These are phyloP conservation scores for Halcyon leucocephala DNA, from an alignment of 2,797 vertebrate species.

Conservation along the genomic window DNA sequence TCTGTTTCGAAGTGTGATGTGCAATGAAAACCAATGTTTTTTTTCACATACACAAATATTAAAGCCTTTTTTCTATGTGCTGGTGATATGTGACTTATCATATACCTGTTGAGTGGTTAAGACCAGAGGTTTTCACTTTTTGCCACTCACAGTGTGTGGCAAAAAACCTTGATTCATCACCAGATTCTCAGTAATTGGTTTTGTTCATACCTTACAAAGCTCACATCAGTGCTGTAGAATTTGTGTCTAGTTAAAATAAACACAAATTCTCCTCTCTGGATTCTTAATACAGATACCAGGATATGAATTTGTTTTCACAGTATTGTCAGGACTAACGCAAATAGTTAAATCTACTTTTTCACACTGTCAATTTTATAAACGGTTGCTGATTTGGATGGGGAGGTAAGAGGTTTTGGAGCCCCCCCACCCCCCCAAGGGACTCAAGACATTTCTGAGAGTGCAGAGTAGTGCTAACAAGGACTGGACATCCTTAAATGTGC, in stretches of 20 bases:
- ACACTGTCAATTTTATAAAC: neutral
- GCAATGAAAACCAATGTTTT: neutral
- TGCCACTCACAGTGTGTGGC: neutral
- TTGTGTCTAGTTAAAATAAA: neutral
- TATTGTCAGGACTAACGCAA: neutral
- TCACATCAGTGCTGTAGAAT: neutral
- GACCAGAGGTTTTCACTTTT: neutral
- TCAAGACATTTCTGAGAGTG: neutral
- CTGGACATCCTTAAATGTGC: neutral
- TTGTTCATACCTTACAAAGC: neutral
- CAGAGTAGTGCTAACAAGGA: neutral
- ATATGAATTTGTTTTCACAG: neutral
- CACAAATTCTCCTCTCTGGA: neutral
- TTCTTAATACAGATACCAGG: neutral
- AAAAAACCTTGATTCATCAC: neutral
- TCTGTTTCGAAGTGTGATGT: neutral
- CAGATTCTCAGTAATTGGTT: neutral
- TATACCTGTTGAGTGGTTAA: neutral
- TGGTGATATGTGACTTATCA: neutral
- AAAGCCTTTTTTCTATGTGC: neutral
- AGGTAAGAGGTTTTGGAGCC: neutral
- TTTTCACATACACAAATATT: neutral
- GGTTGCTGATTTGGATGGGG: neutral
- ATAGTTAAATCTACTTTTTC: neutral
- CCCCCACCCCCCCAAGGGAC: neutral